Conservation (phyloP, 64 coral and sea anemone species). For the Stichodactyla mertensii region DNA sequence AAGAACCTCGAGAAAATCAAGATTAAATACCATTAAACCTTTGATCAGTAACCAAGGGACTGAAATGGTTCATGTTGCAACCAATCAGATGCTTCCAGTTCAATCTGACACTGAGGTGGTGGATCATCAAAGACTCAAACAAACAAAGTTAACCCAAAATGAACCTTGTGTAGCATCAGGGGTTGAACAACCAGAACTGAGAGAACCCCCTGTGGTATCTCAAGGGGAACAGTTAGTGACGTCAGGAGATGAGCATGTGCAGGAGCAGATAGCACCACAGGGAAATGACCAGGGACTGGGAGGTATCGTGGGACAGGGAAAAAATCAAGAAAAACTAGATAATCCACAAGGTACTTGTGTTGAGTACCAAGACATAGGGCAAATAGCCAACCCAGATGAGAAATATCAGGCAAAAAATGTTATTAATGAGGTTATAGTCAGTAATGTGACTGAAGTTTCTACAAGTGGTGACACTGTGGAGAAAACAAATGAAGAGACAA, state of each 20-base stretch:
- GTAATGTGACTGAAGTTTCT: neutral
- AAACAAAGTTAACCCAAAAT: neutral
- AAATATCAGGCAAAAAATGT: neutral
- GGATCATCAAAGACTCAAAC: neutral
- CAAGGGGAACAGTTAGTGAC: neutral
- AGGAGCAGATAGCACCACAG: neutral
- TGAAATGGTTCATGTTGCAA: neutral
- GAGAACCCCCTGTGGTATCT: neutral
- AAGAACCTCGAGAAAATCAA: slow-evolving; percentile 30
- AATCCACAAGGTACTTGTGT: neutral
- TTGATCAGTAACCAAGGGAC: slow-evolving; percentile 26
- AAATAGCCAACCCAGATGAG: neutral
- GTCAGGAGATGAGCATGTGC: neutral
- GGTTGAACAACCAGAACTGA: neutral
- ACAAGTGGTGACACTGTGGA: neutral
- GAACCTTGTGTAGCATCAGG: neutral
- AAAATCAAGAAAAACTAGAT: neutral
- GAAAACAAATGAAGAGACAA: neutral
- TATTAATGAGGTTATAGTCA: neutral
- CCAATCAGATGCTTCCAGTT: neutral
- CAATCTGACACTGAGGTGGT: neutral
- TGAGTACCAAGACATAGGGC: neutral
- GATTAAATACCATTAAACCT: slow-evolving; percentile 28
- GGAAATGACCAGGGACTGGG: neutral
- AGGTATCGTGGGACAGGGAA: neutral